Evolutionary conservation across 2,113 vertebrate genomes (phyloP).

Genomic region (Carassius carassius): DNA sequence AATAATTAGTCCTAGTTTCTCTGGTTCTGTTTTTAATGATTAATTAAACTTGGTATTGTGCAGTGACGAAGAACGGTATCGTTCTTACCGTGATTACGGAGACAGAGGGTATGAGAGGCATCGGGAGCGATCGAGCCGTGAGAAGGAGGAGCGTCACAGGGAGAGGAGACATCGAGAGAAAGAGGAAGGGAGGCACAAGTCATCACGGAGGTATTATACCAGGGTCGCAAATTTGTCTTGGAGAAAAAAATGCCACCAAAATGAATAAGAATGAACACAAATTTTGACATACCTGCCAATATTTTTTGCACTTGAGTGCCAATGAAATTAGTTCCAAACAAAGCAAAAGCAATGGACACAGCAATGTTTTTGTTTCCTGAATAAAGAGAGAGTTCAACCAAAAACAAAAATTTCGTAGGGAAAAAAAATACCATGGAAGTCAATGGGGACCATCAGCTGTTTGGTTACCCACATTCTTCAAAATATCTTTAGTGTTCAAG

Average conservation of each 20-base stretch:
- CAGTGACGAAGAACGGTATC: slow-evolving; percentile 93
- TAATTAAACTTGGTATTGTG: not conserved
- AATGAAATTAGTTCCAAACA: not conserved
- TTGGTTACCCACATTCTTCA: not conserved
- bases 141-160: slow-evolving; percentile 93
- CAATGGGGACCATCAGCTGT: not conserved
- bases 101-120: slow-evolving; percentile 92
- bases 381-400: not conserved
- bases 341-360: not conserved
- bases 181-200: slow-evolving; percentile 95
- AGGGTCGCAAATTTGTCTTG: not conserved
- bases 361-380: not conserved
- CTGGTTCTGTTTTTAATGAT: not conserved
- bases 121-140: slow-evolving; percentile 85
- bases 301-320: not conserved
- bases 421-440: not conserved
- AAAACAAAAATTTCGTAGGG: too few relatives aligned
- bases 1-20: not conserved
- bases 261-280: not conserved
- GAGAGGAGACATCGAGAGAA: slow-evolving; percentile 96
- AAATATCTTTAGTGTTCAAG: not conserved
- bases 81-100: slow-evolving; percentile 88
- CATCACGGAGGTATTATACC: slow-evolving; percentile 85
- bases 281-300: not conserved
- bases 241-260: not conserved